phyloP scores from a whole-genome alignment of 2,797 vertebrate species.

The Alosa sapidissima region DNA sequence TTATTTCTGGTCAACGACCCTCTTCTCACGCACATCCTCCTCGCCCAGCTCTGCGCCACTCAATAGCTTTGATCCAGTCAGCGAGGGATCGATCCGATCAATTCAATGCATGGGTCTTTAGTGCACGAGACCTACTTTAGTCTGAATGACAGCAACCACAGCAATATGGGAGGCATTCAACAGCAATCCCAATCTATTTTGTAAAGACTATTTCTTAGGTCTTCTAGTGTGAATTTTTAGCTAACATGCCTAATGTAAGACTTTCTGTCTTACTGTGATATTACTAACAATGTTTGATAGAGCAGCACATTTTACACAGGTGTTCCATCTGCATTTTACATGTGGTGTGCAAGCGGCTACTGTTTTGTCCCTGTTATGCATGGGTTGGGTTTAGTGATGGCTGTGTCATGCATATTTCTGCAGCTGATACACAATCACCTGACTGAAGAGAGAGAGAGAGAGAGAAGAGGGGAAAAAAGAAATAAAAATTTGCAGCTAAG shows the following conservation, averaged over 20 bases:
- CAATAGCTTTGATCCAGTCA: constrained; percentile 8
- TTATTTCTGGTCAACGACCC: background rate
- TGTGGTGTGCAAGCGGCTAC: background rate
- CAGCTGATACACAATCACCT: constrained; percentile 2
- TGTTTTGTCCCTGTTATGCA: background rate
- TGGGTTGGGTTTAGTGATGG: background rate
- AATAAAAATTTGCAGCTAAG: background rate
- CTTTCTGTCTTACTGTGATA: background rate
- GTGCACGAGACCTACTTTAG: constrained; percentile 21
- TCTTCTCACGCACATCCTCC: constrained; percentile 3
- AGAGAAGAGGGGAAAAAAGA: constrained; percentile 11
- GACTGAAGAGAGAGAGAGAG: background rate
- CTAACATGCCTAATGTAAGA: background rate
- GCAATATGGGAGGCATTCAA: background rate
- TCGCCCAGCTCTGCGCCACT: background rate
- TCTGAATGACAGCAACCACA: background rate
- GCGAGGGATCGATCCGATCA: constrained; percentile 9
- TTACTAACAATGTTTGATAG: background rate
- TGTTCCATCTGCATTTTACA: background rate
- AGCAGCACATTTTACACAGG: background rate
- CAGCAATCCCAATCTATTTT: background rate
- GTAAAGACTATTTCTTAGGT: background rate
- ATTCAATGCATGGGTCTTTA: background rate
- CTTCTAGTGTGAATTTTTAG: background rate
- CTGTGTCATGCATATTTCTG: constrained; percentile 8